Percentiles rank a stretch among this genome's conserved stretches.
phyloP scores from a whole-genome alignment of 2,888 invertebrate species.

The Onthophagus sagittarius region DNA sequence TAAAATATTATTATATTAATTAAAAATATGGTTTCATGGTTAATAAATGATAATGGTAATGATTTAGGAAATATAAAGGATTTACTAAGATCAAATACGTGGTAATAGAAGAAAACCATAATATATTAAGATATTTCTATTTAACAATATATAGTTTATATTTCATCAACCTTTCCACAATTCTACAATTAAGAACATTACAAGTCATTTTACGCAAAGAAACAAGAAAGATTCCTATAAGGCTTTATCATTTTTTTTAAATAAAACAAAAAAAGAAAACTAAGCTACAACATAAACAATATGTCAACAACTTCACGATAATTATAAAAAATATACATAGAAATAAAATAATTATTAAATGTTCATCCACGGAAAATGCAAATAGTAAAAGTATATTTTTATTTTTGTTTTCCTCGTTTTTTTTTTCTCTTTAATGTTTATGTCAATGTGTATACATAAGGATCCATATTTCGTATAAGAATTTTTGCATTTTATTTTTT shows the following conservation, averaged over 20 bases:
- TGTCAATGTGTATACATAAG: conserved; percentile 33
- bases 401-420: conserved; percentile 19
- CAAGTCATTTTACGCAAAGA: conserved; percentile 48
- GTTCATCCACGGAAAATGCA: conserved; percentile 49
- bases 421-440: conserved; percentile 30
- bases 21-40: no score
- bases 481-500: conserved; percentile 10
- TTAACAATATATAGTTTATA: conserved; percentile 54
- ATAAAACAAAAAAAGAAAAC: conserved; percentile 44
- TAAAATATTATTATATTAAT: no score
- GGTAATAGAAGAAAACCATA: conserved; percentile 27
- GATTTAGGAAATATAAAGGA: background rate
- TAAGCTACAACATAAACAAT: conserved; percentile 48
- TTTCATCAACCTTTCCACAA: conserved; percentile 54
- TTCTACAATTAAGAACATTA: conserved; percentile 53
- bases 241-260: conserved; percentile 36
- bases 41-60: no score
- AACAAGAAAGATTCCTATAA: conserved; percentile 44
- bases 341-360: conserved; percentile 35
- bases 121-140: conserved; percentile 54
- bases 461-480: conserved; percentile 13
- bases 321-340: conserved; percentile 44
- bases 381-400: conserved; percentile 34
- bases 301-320: conserved; percentile 47
- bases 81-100: conserved; percentile 18